Evolutionary conservation across 2,113 vertebrate genomes (phyloP).

Genomic region (Apodemus sylvaticus): DNA sequence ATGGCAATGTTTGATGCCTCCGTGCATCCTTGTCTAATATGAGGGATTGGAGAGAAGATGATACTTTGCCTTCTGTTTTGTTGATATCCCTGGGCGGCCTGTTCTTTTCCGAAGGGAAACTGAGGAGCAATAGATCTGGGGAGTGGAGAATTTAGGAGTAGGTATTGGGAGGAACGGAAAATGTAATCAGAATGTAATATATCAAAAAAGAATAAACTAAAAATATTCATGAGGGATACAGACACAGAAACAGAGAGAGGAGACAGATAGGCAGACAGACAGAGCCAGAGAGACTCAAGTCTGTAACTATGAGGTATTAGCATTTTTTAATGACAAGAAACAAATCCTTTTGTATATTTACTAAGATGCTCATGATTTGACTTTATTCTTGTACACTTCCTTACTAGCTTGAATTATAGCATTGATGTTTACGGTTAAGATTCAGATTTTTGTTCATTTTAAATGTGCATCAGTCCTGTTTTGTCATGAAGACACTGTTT

Average conservation of each 20-base stretch:
- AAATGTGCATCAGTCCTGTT: too few species aligned
- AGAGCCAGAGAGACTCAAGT: background rate
- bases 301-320: background rate
- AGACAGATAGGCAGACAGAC: too few species aligned
- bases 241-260: background rate
- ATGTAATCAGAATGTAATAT: background rate
- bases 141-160: background rate
- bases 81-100: background rate
- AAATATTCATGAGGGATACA: background rate
- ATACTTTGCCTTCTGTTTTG: background rate
- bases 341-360: background rate
- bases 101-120: background rate
- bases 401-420: too few species aligned
- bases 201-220: background rate
- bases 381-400: too few species aligned
- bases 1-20: background rate
- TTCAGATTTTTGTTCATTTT: too few species aligned
- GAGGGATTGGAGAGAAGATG: background rate
- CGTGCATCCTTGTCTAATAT: accelerated
- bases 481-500: background rate
- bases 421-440: too few species aligned
- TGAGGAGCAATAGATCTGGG: background rate
- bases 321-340: background rate
- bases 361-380: background rate
- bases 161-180: background rate